Evolutionary conservation across 1,140 invertebrate species (phyloP).

Genomic region (Teleogryllus occipitalis): DNA sequence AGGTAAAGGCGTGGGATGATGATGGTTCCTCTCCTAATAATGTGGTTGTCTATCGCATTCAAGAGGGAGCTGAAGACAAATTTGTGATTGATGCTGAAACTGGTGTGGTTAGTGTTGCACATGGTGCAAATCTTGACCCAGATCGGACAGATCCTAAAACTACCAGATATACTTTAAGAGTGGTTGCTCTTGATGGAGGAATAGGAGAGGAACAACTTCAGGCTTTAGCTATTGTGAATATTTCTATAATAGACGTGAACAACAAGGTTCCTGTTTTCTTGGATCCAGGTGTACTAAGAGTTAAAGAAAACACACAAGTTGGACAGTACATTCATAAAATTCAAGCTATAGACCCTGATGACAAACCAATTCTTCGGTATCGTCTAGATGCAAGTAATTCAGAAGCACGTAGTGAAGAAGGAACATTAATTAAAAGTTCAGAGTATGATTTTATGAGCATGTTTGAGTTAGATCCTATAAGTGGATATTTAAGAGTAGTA

Average conservation of each 20-base stretch:
- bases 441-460: constrained; percentile 64
- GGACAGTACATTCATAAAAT: constrained; percentile 59
- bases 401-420: constrained; percentile 72
- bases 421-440: constrained; percentile 52
- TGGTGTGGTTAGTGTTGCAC: constrained; percentile 75
- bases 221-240: constrained; percentile 42
- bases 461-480: constrained; percentile 65
- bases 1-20: constrained; percentile 71
- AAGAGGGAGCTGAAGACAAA: constrained; percentile 80
- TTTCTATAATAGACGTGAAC: constrained; percentile 82
- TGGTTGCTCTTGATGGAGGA: constrained; percentile 77
- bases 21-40: constrained; percentile 84
- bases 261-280: constrained; percentile 74
- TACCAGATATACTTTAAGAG: constrained; percentile 46
- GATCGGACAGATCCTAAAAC: constrained; percentile 71
- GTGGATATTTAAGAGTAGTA: constrained; percentile 59
- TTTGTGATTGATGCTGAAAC: constrained; percentile 79
- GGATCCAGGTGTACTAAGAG: constrained; percentile 55
- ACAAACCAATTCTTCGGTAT: constrained; percentile 64
- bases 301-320: constrained; percentile 70
- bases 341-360: constrained; percentile 69
- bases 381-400: constrained; percentile 59
- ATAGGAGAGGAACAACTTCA: constrained; percentile 44
- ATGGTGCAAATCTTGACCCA: constrained; percentile 79
- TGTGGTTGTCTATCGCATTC: constrained; percentile 77